Percentiles rank a stretch among this genome's conserved stretches.
phyloP scores from a whole-genome alignment of 2,888 invertebrate species.

The Argyresthia albistria region DNA sequence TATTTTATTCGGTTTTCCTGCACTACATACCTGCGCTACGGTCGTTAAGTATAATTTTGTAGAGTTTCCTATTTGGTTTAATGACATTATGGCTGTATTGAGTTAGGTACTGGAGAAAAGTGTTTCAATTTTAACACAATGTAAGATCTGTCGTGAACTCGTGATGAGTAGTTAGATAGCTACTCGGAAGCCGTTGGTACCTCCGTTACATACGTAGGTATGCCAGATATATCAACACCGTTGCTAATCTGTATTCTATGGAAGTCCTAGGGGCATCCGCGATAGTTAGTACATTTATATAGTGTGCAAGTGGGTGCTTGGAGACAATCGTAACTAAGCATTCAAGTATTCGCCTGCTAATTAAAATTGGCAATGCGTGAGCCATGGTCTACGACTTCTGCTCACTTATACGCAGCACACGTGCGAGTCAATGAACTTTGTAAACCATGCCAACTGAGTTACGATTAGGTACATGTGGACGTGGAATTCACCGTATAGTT shows the following conservation, averaged over 20 bases:
- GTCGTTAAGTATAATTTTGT: too few species aligned
- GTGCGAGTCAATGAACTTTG: constrained; percentile 70
- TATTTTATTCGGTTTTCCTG: background rate
- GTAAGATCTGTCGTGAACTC: too few species aligned
- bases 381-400: constrained; percentile 34
- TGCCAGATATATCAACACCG: constrained; percentile 15
- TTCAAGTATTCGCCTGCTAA: constrained; percentile 58
- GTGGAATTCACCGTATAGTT: too few species aligned
- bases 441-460: constrained; percentile 14
- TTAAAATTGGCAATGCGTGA: constrained; percentile 68
- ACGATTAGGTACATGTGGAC: too few species aligned
- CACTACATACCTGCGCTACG: too few species aligned
- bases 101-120: too few species aligned
- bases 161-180: too few species aligned
- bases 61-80: too few species aligned
- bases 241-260: constrained; percentile 46
- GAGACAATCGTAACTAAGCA: constrained; percentile 39
- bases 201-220: too few species aligned
- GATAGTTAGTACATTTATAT: constrained; percentile 32
- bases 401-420: constrained; percentile 62
- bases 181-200: too few species aligned
- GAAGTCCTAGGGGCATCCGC: constrained; percentile 24
- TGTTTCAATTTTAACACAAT: too few species aligned
- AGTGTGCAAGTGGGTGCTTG: constrained; percentile 29
- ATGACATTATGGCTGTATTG: too few species aligned